Evolutionary conservation across 2,888 invertebrate genomes (phyloP), one percentile per base, ranked within the genome.

Genomic region (Dorcus parallelipipedus): DNA sequence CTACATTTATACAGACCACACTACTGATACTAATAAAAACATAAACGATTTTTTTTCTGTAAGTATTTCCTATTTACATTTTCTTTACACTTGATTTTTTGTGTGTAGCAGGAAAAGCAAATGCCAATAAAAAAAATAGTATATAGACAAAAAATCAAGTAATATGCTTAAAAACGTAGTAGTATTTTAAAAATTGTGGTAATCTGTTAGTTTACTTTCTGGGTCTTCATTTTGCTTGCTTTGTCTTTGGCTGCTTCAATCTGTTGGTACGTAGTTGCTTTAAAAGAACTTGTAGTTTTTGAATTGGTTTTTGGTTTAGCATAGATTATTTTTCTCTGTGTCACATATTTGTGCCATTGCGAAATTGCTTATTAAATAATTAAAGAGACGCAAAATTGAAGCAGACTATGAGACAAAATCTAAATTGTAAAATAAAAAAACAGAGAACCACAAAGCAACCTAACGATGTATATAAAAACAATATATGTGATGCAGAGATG

Each of bases 401-500:
- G 68, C 67, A 68, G 68, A 58, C 64, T 62, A 56, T 57, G 45
- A 64, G 65, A 61, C 63, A 63, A 58, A 60, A 40, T 26, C 10
- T 17, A 52, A 54, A 23, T 52, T 39, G 33, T n/a, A 23, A 42
- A 41, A 52, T 45, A 43, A 14, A 52, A 59, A 53, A 58, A 56
- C 58, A 61, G 58, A 52, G 54, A 59, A 58, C 60, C 52, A 60
- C 51, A 60, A 52, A 53, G 26, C 26, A 17, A 3, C 8, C 17
- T 52, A 20, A 7, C 20, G 17, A 33, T 49, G 52, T 43, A 48
- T 53, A 53, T 33, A 41, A 49, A 63, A 61, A 61, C 58, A 61
- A 63, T 61, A 62, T 66, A 67, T 68, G 67, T 69, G 69, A 69
- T 71, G 69, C 71, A 71, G 71, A 71, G 71, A 69, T 69, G 68